Evolutionary conservation across 1,140 invertebrate genomes (phyloP), one percentile per base, ranked within the genome.

Genomic region (Carcinoscorpius rotundicauda): DNA sequence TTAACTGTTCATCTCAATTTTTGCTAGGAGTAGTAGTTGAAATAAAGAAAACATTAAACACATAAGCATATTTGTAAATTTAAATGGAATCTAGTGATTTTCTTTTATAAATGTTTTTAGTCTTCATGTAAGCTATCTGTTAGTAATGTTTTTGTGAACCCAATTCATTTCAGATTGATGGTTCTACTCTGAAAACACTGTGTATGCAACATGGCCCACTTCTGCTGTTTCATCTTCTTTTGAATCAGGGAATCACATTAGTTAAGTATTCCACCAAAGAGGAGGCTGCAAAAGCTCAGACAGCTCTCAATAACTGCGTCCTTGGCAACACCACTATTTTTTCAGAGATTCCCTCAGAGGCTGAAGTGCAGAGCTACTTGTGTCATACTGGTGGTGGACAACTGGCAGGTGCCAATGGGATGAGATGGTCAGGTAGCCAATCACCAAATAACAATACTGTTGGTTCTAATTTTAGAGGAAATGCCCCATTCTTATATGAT

Each of bases 191-290:
- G 75, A 91, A 93, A 78, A 96, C 93, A 50, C 81, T 98, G 64
- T 97, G 93, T 78, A 83, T 93, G 81, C 94, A 97, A 79, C 93
- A 97, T 79, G 94, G 95, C 62, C 93, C 93, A 6, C 83, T 97
- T 70, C 84, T 87, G 74, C 91, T 86, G 79, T 97, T 97, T 82
- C 91, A 95, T 75, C 81, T 96, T 73, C 93, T 92, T 78, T 82
- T 95, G 72, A 91, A 90, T 79, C 89, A 93, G 61, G 72, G 71
- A 73, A 87, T 94, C 76, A 93, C 93, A 69, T 83, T 97, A 68
- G 91, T 93, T 71, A 91, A 92, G 78, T 98, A 97, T 80, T 86
- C 86, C 52, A 85, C 86, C 56, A 83, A 89, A 68, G 92, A 97
- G 76, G 93, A 97, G 81, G 92, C 93, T 70, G 87, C 85, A 73